These are phyloP conservation scores for Cichlasoma orientale DNA, from an alignment of 2,797 vertebrate species.

Conservation along the genomic window DNA sequence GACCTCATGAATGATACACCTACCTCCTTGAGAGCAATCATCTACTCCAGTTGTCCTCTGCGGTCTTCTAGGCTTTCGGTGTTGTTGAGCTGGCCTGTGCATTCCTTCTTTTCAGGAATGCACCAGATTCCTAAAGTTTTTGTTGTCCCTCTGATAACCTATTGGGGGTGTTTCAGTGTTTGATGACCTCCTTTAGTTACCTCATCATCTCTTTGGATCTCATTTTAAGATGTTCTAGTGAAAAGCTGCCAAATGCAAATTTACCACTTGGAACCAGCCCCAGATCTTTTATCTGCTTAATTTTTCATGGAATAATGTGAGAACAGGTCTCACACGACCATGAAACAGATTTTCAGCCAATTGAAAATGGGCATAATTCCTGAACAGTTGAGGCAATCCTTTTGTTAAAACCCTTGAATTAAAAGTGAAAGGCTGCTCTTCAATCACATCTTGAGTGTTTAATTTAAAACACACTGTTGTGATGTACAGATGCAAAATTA, in stretches of 20 bases:
- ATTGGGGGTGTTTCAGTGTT: neutral
- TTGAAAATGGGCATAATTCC: neutral
- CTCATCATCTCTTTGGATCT: neutral
- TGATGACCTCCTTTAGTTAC: neutral
- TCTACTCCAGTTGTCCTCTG: neutral
- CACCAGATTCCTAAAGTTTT: neutral
- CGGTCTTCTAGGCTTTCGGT: neutral
- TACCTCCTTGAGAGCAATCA: neutral
- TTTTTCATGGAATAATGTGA: neutral
- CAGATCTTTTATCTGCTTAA: neutral
- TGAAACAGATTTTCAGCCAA: neutral
- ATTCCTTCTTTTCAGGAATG: neutral
- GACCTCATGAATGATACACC: neutral
- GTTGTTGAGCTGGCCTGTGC: neutral
- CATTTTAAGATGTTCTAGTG: neutral
- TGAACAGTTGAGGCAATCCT: neutral
- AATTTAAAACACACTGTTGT: neutral
- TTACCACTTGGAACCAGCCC: neutral
- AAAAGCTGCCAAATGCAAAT: neutral
- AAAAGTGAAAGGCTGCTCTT: neutral
- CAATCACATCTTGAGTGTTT: neutral
- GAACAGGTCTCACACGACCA: neutral
- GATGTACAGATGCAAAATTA: neutral
- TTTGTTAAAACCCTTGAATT: neutral
- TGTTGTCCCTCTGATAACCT: neutral